These are phyloP conservation scores for Oenanthe oenanthe DNA, from an alignment of 2,113 vertebrate species.

Conservation along the genomic window DNA sequence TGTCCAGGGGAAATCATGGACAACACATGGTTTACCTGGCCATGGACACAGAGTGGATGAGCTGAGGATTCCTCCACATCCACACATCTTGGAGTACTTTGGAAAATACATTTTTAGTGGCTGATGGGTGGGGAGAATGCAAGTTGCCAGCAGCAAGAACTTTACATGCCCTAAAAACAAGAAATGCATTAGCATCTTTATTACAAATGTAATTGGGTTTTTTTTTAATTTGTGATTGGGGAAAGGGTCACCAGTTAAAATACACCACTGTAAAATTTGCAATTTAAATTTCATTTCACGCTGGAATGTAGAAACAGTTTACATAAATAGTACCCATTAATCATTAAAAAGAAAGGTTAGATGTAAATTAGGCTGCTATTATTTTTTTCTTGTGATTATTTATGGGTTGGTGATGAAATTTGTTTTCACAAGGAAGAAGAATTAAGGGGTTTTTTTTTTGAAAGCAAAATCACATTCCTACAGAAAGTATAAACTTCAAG, in stretches of 20 bases:
- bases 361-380: conserved; percentile 75
- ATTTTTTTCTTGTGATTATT: conserved; percentile 74
- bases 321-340: conserved; percentile 82
- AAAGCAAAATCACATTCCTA: conserved; percentile 57
- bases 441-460: conserved; percentile 30
- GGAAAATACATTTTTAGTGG: conserved; percentile 17
- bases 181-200: conserved; percentile 83
- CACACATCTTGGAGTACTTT: not conserved
- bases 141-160: conserved; percentile 46
- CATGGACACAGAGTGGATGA: not conserved
- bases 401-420: conserved; percentile 62
- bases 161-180: conserved; percentile 67
- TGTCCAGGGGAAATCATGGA: too few species aligned
- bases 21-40: not conserved
- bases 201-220: conserved; percentile 79
- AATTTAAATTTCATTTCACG: conserved; percentile 85
- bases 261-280: conserved; percentile 79
- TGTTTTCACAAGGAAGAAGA: conserved; percentile 57
- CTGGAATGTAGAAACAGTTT: conserved; percentile 76
- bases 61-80: not conserved
- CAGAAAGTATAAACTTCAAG: conserved; percentile 35
- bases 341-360: conserved; percentile 82
- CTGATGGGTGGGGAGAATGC: conserved; percentile 10
- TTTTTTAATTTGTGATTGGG: conserved; percentile 76
- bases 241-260: conserved; percentile 79